phyloP scores from a whole-genome alignment of 2,888 invertebrate genomes.

The Harmothoe impar region DNA sequence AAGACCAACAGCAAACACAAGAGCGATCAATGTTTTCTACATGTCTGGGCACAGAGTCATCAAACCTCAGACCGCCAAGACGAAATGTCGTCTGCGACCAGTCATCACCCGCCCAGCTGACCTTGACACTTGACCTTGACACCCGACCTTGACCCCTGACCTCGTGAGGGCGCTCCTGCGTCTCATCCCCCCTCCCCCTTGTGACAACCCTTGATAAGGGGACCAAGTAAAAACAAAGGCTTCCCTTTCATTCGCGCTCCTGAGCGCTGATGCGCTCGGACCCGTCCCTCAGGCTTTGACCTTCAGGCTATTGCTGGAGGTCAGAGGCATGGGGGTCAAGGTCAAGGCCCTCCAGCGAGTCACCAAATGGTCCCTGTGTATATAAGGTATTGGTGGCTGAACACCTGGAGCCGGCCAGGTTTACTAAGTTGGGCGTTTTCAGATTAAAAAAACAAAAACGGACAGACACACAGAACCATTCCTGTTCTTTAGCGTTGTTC shows the following conservation, averaged over 20 bases:
- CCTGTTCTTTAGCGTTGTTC: too few relatives aligned
- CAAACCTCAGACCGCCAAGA: slow-evolving; percentile 25
- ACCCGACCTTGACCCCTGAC: slow-evolving; percentile 40
- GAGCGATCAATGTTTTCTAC: neutral
- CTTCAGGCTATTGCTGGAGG: neutral
- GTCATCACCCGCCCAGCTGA: slow-evolving; percentile 29
- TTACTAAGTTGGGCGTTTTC: too few relatives aligned
- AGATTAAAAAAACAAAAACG: too few relatives aligned
- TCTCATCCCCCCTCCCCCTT: slow-evolving; percentile 1
- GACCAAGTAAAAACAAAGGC: neutral
- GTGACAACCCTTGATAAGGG: slow-evolving; percentile 20
- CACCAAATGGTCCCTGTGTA: neutral
- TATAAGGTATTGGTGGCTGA: neutral
- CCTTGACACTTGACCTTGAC: slow-evolving; percentile 50
- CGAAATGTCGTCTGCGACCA: slow-evolving; percentile 16
- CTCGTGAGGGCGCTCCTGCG: neutral
- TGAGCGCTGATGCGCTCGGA: neutral
- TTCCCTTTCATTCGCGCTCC: neutral
- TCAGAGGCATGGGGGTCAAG: neutral
- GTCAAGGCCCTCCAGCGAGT: slow-evolving; percentile 2
- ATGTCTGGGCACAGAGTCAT: neutral
- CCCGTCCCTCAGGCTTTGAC: slow-evolving; percentile 8
- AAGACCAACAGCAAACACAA: slow-evolving; percentile 4
- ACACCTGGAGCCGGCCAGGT: slow-evolving; percentile 5
- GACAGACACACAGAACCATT: too few relatives aligned